Percentiles rank a stretch among this genome's conserved stretches.
phyloP scores from a whole-genome alignment of 2,888 invertebrate genomes.

The Agrochola lychnidis region DNA sequence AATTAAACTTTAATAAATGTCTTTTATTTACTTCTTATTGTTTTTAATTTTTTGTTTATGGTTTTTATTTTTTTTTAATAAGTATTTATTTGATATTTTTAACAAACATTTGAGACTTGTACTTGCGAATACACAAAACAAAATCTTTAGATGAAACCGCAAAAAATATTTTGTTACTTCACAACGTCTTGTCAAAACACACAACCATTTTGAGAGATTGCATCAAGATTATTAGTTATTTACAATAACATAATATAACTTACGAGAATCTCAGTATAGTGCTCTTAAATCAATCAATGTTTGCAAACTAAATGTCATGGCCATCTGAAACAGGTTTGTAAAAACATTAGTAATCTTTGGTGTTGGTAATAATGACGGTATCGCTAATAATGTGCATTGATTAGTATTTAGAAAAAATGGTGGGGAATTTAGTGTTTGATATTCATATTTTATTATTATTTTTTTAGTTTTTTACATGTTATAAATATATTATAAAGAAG shows the following conservation, averaged over 20 bases:
- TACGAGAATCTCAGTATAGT: constrained; percentile 25
- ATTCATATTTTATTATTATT: background rate
- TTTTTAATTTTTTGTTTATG: background rate
- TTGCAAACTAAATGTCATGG: constrained; percentile 67
- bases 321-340: constrained; percentile 47
- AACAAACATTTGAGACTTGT: background rate
- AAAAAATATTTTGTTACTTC: constrained; percentile 18
- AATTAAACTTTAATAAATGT: background rate
- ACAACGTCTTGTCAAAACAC: constrained; percentile 35
- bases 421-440: background rate
- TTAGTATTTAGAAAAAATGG: background rate
- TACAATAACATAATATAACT: constrained; percentile 48
- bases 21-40: no score
- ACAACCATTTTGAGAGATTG: constrained; percentile 31
- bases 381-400: constrained; percentile 33
- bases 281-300: constrained; percentile 67
- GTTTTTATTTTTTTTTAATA: background rate
- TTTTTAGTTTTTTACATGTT: no score
- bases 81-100: background rate
- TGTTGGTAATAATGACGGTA: constrained; percentile 49
- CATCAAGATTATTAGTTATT: constrained; percentile 38
- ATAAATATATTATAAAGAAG: background rate
- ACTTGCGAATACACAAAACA: background rate
- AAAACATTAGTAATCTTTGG: constrained; percentile 52
- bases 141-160: background rate